Percentiles rank a stretch among this genome's conserved stretches.
Conservation (phyloP, 2,888 invertebrate genomes). For the Drosophila peninsularis region DNA sequence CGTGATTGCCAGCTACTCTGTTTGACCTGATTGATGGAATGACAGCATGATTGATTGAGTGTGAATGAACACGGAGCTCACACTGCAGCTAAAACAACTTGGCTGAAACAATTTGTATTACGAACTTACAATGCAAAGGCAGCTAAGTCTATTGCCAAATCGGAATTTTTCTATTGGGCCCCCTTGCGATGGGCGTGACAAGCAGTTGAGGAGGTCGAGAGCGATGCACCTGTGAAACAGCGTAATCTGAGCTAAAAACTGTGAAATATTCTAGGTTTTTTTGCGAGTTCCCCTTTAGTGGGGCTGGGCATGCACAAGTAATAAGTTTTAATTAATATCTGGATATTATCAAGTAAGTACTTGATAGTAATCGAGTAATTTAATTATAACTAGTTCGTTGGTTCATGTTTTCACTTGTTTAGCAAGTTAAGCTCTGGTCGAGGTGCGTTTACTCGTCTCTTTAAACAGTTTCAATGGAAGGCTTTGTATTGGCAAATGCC, state of each 20-base stretch:
- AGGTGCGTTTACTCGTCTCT: too few species aligned
- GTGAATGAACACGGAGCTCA: neutral
- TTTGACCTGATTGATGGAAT: constrained; percentile 2
- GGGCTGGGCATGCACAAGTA: too few species aligned
- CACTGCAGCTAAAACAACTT: too few species aligned
- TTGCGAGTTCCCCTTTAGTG: too few species aligned
- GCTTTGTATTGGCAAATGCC: too few species aligned
- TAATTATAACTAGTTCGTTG: too few species aligned
- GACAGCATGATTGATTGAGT: neutral
- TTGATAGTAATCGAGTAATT: too few species aligned
- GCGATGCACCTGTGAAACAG: neutral
- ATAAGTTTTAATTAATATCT: too few species aligned
- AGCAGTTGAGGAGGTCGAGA: neutral
- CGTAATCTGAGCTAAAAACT: neutral
- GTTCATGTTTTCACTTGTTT: too few species aligned
- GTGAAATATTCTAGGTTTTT: neutral
- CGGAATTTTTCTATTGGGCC: neutral
- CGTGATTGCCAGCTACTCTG: constrained; percentile 12
- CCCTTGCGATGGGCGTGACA: neutral
- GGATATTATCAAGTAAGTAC: too few species aligned
- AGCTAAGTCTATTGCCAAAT: neutral
- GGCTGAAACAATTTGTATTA: neutral
- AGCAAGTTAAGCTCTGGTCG: too few species aligned
- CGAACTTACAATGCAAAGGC: neutral
- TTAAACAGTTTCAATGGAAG: too few species aligned